Evolutionary conservation across 92 coral and sea anemone species (phyloP).

Genomic region (Scolanthus callimorphus): DNA sequence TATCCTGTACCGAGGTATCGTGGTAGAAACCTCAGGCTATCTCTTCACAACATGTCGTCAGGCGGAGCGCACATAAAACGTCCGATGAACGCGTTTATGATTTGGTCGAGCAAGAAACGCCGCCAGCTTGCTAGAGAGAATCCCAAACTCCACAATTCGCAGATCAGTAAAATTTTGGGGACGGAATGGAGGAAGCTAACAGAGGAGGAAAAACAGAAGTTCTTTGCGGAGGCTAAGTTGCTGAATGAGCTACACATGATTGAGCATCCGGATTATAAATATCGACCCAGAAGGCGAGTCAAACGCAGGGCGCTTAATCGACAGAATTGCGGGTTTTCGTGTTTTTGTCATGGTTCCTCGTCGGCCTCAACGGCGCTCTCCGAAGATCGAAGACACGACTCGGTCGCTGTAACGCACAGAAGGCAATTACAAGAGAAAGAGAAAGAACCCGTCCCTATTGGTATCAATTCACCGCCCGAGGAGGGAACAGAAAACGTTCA

Average conservation of each 20-base stretch:
- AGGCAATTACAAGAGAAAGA: too few relatives aligned
- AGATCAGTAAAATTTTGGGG: conserved; percentile 82
- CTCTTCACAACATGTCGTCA: background rate
- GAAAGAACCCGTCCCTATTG: too few relatives aligned
- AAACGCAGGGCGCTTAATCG: conserved; percentile 35
- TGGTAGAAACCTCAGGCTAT: too few relatives aligned
- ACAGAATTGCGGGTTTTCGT: conserved; percentile 18
- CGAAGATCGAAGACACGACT: too few relatives aligned
- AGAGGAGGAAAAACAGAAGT: conserved; percentile 74
- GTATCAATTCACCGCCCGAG: too few relatives aligned
- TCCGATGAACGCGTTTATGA: conserved; percentile 91
- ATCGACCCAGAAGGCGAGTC: conserved; percentile 67
- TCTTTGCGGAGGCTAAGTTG: conserved; percentile 85
- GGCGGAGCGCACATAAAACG: conserved; percentile 57
- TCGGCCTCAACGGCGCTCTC: too few relatives aligned
- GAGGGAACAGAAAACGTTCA: too few relatives aligned
- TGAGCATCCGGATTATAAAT: conserved; percentile 85
- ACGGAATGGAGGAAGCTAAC: conserved; percentile 68
- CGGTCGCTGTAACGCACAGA: too few relatives aligned
- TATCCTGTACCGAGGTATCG: too few relatives aligned
- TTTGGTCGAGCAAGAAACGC: conserved; percentile 82
- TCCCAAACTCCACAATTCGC: conserved; percentile 82
- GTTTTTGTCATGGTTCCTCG: conserved; percentile 35
- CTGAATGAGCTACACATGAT: conserved; percentile 81
- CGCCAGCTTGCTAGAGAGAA: conserved; percentile 72